Conservation (phyloP, 2,797 vertebrate species). For the Hapalemur alaotrensis region DNA sequence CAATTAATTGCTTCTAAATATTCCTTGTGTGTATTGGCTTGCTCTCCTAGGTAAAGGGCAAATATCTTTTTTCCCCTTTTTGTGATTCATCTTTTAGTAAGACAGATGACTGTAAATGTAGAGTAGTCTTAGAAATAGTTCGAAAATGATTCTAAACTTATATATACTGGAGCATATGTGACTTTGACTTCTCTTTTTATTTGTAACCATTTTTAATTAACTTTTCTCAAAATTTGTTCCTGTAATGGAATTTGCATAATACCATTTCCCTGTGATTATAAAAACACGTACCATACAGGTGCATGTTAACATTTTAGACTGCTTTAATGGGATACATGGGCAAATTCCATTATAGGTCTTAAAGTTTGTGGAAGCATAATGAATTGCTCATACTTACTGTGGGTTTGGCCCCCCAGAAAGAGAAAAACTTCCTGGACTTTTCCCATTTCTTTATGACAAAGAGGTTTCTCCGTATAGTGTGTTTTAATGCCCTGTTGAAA, state of each 20-base stretch:
- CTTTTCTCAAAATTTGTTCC: conserved; percentile 19
- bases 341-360: background rate
- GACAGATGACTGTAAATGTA: background rate
- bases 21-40: background rate
- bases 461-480: background rate
- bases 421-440: background rate
- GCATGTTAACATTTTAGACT: background rate
- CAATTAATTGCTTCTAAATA: background rate
- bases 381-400: background rate
- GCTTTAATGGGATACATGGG: background rate
- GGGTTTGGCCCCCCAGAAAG: background rate
- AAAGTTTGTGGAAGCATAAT: background rate
- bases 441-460: background rate
- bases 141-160: background rate
- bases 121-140: background rate
- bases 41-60: background rate
- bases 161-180: background rate
- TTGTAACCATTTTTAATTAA: background rate
- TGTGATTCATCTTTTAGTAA: background rate
- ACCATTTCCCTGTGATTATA: background rate
- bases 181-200: background rate
- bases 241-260: background rate
- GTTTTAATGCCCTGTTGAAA: background rate
- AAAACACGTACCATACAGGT: background rate
- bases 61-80: background rate